Evolutionary conservation across 2,113 vertebrate species (phyloP).

Genomic region (Mirza zaza): DNA sequence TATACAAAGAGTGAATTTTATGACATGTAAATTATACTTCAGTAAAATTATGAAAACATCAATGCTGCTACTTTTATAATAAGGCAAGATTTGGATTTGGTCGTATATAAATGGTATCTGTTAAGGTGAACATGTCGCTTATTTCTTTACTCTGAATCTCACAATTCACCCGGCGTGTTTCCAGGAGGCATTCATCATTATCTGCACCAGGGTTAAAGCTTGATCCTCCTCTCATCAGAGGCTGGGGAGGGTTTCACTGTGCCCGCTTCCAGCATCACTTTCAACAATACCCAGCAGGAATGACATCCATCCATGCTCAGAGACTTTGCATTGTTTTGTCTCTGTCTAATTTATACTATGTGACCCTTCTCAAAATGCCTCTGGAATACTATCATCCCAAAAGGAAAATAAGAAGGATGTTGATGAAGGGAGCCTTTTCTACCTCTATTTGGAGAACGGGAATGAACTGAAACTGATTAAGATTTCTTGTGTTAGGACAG

Average conservation of each 20-base stretch:
- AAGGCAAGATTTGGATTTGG: neutral
- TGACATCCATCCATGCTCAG: neutral
- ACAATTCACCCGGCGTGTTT: neutral
- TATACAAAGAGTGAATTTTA: too few relatives aligned
- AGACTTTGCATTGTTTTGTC: neutral
- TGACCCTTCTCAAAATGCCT: neutral
- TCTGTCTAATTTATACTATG: neutral
- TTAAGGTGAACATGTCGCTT: neutral
- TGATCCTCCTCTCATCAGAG: neutral
- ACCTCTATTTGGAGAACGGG: neutral
- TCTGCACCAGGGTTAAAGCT: neutral
- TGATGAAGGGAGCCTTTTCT: neutral
- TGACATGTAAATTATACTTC: neutral
- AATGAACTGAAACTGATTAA: neutral
- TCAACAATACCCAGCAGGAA: neutral
- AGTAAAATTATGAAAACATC: neutral
- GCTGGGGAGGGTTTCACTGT: neutral
- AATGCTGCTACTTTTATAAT: neutral
- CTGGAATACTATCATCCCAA: neutral
- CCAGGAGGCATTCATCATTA: neutral
- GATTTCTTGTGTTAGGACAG: neutral
- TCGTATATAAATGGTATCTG: neutral
- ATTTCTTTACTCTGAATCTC: neutral
- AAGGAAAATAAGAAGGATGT: too few relatives aligned
- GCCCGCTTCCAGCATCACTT: neutral